Percentiles rank a stretch among this genome's conserved stretches.
Conservation (phyloP, 2,888 invertebrate species). For the Gryllus longicercus region DNA sequence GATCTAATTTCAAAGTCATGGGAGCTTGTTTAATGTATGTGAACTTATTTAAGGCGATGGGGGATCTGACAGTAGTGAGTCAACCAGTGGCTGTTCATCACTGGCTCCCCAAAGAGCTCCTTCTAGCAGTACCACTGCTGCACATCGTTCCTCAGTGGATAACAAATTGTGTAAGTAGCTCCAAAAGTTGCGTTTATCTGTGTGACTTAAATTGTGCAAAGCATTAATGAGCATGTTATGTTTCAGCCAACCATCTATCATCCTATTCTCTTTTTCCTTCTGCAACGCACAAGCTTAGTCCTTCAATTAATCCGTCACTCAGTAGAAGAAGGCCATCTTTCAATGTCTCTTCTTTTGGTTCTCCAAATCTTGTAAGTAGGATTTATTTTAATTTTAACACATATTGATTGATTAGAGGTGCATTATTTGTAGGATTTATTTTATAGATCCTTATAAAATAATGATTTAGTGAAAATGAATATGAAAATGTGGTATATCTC, state of each 20-base stretch:
- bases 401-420: no score
- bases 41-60: constrained; percentile 46
- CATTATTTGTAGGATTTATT: no score
- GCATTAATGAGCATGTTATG: background rate
- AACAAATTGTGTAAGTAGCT: constrained; percentile 32
- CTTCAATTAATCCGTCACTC: constrained; percentile 19
- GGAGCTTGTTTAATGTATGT: background rate
- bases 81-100: constrained; percentile 58
- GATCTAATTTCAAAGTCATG: no score
- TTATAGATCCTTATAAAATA: no score
- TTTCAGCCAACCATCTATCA: constrained; percentile 31
- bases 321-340: constrained; percentile 30
- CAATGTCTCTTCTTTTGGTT: constrained; percentile 32
- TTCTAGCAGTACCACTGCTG: background rate
- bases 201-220: background rate
- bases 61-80: constrained; percentile 57
- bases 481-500: no score
- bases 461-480: no score
- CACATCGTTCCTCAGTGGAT: background rate
- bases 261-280: constrained; percentile 29
- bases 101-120: constrained; percentile 48
- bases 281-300: constrained; percentile 29
- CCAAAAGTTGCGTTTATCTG: background rate
- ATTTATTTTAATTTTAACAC: no score
- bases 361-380: constrained; percentile 29